Conservation (phyloP, 1,140 invertebrate species). For the Euwallacea fornicatus region DNA sequence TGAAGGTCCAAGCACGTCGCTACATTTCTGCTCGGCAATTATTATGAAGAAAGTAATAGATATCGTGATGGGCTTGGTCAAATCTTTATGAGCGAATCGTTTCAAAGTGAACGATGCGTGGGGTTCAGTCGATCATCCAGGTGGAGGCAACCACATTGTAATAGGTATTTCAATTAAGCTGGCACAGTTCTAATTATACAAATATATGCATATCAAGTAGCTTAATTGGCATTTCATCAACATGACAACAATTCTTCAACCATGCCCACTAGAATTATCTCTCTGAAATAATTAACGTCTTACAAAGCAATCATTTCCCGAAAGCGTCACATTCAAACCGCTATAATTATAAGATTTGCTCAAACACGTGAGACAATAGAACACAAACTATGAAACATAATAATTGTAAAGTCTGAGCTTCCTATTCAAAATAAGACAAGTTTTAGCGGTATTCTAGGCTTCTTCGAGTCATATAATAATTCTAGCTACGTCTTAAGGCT, state of each 20-base stretch:
- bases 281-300: conserved; percentile 17
- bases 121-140: too few species aligned
- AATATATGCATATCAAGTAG: too few species aligned
- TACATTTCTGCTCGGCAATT: too few species aligned
- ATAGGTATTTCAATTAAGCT: too few species aligned
- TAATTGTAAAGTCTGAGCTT: conserved; percentile 24
- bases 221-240: too few species aligned
- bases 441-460: conserved; percentile 21
- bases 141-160: too few species aligned
- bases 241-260: background rate
- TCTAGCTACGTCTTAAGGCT: conserved; percentile 23
- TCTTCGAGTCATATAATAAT: conserved; percentile 28
- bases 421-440: conserved; percentile 19
- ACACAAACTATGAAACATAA: conserved; percentile 26
- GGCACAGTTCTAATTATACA: too few species aligned
- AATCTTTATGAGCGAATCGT: background rate
- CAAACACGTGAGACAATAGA: conserved; percentile 16
- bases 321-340: conserved; percentile 20
- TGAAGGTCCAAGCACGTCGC: too few species aligned
- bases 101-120: too few species aligned
- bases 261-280: background rate
- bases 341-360: conserved; percentile 32
- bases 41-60: too few species aligned
- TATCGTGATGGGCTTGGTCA: too few species aligned
- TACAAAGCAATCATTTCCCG: conserved; percentile 15